A percentile compares a stretch with the other conserved stretches of the same genome.
phyloP scores from a whole-genome alignment of 1,140 invertebrate genomes.

The Centruroides sculpturatus region DNA sequence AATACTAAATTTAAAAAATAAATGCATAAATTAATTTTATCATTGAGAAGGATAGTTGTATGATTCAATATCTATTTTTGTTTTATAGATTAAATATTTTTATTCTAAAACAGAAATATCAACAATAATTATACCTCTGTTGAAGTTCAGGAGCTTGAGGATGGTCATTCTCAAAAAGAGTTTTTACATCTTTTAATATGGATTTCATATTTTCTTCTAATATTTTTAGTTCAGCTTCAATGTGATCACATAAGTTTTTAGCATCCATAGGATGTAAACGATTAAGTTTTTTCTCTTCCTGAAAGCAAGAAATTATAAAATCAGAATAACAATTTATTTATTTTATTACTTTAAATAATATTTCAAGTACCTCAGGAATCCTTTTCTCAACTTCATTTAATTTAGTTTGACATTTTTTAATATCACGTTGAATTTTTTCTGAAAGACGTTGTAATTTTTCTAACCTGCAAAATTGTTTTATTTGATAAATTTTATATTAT shows the following conservation, averaged over 20 bases:
- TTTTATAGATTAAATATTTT: no score
- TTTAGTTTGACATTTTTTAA: conserved; percentile 69
- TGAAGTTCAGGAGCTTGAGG: conserved; percentile 60
- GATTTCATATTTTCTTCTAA: conserved; percentile 76
- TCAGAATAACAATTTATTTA: background rate
- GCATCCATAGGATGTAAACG: conserved; percentile 81
- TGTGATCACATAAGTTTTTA: conserved; percentile 74
- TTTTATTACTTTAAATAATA: conserved; percentile 40
- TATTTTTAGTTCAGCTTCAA: conserved; percentile 70
- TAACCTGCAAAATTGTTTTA: conserved; percentile 34
- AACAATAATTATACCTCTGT: conserved; percentile 41
- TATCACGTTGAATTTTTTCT: conserved; percentile 82
- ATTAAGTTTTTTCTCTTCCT: conserved; percentile 66
- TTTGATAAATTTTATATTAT: background rate
- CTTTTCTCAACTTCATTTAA: conserved; percentile 73
- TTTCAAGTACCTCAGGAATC: conserved; percentile 67
- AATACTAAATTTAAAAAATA: no score
- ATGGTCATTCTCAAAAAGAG: conserved; percentile 70
- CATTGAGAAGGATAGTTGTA: no score
- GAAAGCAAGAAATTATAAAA: background rate
- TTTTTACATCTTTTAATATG: conserved; percentile 79
- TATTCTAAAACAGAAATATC: no score
- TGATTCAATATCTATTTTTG: no score
- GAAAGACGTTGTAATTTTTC: conserved; percentile 82
- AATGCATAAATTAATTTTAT: no score